Evolutionary conservation across 2,797 vertebrate species (phyloP).

Genomic region (Ceyx erithaca): DNA sequence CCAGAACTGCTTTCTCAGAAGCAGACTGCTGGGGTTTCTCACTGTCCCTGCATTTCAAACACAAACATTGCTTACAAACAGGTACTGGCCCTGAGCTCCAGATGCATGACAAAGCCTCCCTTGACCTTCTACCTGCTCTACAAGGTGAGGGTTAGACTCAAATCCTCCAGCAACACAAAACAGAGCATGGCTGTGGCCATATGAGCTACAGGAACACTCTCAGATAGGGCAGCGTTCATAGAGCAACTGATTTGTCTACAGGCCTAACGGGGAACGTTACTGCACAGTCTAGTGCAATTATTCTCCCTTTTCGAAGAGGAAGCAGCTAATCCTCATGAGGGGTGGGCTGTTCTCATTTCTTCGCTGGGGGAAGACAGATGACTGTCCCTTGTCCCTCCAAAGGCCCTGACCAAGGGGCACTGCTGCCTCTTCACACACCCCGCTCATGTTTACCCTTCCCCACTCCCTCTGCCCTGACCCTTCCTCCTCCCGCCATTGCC

Average conservation of each 20-base stretch:
- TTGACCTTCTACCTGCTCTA: neutral
- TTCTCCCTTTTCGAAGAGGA: rapidly evolving
- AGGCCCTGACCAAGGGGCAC: rapidly evolving
- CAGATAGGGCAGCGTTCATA: neutral
- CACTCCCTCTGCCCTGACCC: rapidly evolving
- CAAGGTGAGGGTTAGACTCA: neutral
- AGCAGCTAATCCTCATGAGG: neutral
- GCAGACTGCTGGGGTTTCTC: neutral
- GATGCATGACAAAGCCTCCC: neutral
- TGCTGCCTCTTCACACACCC: neutral
- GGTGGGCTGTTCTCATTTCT: neutral
- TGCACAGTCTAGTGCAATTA: rapidly evolving
- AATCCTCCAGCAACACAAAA: neutral
- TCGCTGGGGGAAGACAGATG: neutral
- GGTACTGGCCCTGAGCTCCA: neutral
- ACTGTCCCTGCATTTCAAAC: neutral
- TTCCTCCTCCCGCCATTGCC: neutral
- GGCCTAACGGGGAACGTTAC: neutral
- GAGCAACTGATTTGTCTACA: neutral
- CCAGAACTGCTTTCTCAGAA: neutral
- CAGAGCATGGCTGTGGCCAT: neutral
- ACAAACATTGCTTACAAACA: neutral
- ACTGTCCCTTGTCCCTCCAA: neutral
- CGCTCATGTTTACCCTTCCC: neutral
- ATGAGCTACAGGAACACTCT: neutral